Percentiles rank a stretch among this genome's conserved stretches.
phyloP scores from a whole-genome alignment of 1,140 invertebrate species.

The Phocides pigmalion region DNA sequence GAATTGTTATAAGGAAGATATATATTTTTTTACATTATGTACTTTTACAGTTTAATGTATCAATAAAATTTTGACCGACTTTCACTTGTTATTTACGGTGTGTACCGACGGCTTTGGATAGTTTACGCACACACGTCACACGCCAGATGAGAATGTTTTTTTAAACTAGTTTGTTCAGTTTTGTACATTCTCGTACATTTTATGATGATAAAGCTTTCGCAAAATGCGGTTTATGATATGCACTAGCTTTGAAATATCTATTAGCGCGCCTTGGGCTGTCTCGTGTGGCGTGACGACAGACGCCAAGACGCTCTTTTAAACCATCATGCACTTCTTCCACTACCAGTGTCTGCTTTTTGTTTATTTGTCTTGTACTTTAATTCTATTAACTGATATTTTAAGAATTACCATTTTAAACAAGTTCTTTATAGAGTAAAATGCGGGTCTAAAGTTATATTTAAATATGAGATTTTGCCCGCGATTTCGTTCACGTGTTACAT shows the following conservation, averaged over 20 bases:
- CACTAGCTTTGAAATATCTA: background rate
- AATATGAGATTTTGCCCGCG: too few species aligned
- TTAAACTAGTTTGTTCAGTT: slow-evolving; percentile 1
- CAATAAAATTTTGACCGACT: slow-evolving; percentile 25
- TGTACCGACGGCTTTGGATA: background rate
- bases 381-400: too few species aligned
- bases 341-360: too few species aligned
- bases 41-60: slow-evolving; percentile 10
- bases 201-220: background rate
- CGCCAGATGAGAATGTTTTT: slow-evolving; percentile 11
- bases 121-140: background rate
- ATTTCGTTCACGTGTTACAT: too few species aligned
- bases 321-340: too few species aligned
- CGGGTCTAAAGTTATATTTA: too few species aligned
- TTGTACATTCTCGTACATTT: background rate
- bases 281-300: too few species aligned
- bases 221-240: background rate
- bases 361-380: too few species aligned
- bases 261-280: too few species aligned
- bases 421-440: too few species aligned
- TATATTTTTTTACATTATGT: background rate
- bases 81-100: slow-evolving; percentile 5
- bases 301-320: too few species aligned
- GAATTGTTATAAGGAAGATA: background rate
- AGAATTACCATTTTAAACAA: too few species aligned